Base-by-base conservation (phyloP, 2,113 vertebrate species). In the Thymallus thymallus region DNA sequence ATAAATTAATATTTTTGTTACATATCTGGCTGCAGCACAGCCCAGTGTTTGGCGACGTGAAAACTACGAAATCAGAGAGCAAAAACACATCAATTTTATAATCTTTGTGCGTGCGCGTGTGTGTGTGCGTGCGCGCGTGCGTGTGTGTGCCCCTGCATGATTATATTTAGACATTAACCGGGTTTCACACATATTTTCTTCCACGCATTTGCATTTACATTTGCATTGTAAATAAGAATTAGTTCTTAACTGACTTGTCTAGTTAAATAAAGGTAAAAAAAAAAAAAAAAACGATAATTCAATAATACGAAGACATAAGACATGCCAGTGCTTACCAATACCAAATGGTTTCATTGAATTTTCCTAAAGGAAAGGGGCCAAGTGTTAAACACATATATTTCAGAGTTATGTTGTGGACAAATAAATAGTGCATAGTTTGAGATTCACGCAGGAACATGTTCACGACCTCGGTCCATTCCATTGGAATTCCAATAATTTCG, bases 111-210 rank as follows among this genome's bases (percentile, higher is more conserved):
- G 67, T 68, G 67, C 45, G 65, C 45, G 32, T 41, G 65, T 68
- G 32, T 66, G 65, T 68, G 29, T 45, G n/a, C n/a, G n/a, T 26
- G 26, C 26, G 61, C 5, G 63, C 45, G 65, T 1, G 65, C 0
- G 65, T 22, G 65, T 18, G 65, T n/a, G 29, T 58, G 24, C 14
- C 69, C 55, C 18, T 70, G 46, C 68, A 70, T 4, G 32, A 71
- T 60, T 71, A 71, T 71, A 29, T 58, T 71, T 60, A 56, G 69
- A 58, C 26, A 71, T 71, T 32, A 71, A 12, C 26, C 18, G 24
- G 48, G 48, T 10, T 29, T 56, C 56, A 16, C 7, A 16, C 6
- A 22, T n/a, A 1, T n/a, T 60, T 60, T 23, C 56, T 13, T 60
- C 4, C 51, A 18, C n/a, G n/a, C n/a, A n/a, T n/a, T n/a, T n/a